These are phyloP conservation scores for Drosophila mettleri DNA, from an alignment of 2,888 invertebrate genomes.

Conservation along the genomic window DNA sequence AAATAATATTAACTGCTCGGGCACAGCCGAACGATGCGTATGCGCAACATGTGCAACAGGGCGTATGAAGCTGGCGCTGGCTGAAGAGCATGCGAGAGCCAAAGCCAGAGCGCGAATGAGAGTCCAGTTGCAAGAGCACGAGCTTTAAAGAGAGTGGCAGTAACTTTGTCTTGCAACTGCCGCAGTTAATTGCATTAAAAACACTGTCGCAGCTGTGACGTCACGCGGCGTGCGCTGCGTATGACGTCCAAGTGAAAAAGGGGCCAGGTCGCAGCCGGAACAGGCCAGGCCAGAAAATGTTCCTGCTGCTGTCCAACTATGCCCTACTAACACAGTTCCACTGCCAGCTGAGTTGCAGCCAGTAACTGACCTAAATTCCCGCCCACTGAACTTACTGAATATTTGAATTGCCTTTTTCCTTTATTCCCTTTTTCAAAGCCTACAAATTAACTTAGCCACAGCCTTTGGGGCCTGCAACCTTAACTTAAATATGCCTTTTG, in stretches of 20 bases:
- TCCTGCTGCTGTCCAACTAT: slow-evolving; percentile 35
- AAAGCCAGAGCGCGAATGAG: slow-evolving; percentile 44
- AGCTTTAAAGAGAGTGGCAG: slow-evolving; percentile 53
- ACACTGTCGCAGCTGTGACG: slow-evolving; percentile 59
- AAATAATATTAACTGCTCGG: neutral
- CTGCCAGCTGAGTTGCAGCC: slow-evolving; percentile 49
- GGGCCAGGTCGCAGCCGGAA: slow-evolving; percentile 45
- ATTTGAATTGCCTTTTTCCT: slow-evolving; percentile 29
- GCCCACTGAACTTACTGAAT: slow-evolving; percentile 46
- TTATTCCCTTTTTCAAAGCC: slow-evolving; percentile 20
- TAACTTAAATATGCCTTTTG: slow-evolving; percentile 18
- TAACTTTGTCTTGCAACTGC: slow-evolving; percentile 28
- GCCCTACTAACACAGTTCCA: slow-evolving; percentile 74
- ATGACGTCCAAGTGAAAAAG: slow-evolving; percentile 62
- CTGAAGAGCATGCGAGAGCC: slow-evolving; percentile 20
- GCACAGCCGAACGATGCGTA: slow-evolving; percentile 25
- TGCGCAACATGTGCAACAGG: slow-evolving; percentile 70
- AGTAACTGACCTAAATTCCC: slow-evolving; percentile 65
- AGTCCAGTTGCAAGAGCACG: neutral
- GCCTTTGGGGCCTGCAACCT: neutral
- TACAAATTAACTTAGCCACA: slow-evolving; percentile 39
- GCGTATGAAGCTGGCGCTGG: slow-evolving; percentile 37
- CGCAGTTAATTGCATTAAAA: slow-evolving; percentile 63
- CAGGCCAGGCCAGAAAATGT: slow-evolving; percentile 2
- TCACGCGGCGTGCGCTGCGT: slow-evolving; percentile 47